A percentile compares a stretch with the other conserved stretches of the same genome.
phyloP scores from a whole-genome alignment of 2,113 vertebrate genomes.

The Eurystomus gularis region DNA sequence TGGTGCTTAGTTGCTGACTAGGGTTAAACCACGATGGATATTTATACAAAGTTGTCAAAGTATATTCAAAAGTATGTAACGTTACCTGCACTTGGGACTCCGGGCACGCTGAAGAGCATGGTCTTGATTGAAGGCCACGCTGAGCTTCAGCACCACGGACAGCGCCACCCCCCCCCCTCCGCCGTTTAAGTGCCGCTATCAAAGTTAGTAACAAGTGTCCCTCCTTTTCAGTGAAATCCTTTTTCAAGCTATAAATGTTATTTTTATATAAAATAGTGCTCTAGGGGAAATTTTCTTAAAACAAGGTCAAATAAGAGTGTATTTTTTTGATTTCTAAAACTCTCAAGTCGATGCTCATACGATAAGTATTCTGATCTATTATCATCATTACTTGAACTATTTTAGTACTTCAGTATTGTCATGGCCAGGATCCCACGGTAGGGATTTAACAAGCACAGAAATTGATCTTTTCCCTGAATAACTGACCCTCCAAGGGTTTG shows the following conservation, averaged over 20 bases:
- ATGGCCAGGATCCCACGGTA: not conserved
- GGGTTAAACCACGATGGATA: not conserved
- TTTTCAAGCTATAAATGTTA: accelerated
- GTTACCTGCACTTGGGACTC: accelerated
- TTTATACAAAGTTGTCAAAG: not conserved
- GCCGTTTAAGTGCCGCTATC: not conserved
- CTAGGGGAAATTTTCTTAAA: not conserved
- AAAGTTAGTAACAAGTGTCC: not conserved
- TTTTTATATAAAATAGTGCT: accelerated
- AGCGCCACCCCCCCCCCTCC: not conserved
- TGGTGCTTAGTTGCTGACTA: not conserved
- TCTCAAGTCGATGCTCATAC: not conserved
- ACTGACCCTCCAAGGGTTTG: not conserved
- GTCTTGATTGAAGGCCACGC: accelerated
- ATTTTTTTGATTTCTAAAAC: not conserved
- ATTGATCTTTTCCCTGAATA: not conserved
- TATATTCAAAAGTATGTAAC: accelerated
- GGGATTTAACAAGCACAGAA: not conserved
- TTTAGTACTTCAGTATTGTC: not conserved
- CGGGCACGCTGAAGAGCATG: accelerated
- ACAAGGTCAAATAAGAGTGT: not conserved
- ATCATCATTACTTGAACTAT: not conserved
- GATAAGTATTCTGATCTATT: not conserved
- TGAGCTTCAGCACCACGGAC: slow-evolving; percentile 12
- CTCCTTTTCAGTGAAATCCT: not conserved